Percentiles rank a stretch among this genome's conserved stretches.
Conservation (phyloP, 2,113 vertebrate genomes). For the Chitala chitala region DNA sequence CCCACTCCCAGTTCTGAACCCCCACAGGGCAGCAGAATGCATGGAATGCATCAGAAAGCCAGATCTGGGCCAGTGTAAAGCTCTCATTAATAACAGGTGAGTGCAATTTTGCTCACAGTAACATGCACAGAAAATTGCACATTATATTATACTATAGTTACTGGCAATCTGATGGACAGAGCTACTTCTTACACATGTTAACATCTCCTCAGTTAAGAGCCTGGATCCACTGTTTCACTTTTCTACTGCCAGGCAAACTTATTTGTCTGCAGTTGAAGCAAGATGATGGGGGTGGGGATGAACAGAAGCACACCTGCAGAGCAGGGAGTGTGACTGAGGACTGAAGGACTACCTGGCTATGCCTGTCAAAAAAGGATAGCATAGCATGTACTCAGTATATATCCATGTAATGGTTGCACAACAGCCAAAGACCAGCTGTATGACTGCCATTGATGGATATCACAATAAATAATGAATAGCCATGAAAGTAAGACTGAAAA, state of each 20-base stretch:
- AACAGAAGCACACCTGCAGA: slow-evolving; percentile 55
- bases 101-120: slow-evolving; percentile 35
- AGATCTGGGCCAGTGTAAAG: slow-evolving; percentile 50
- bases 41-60: slow-evolving; percentile 65
- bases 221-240: slow-evolving; percentile 47
- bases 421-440: neutral
- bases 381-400: slow-evolving; percentile 28
- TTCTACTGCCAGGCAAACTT: slow-evolving; percentile 48
- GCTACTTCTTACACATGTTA: neutral
- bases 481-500: neutral
- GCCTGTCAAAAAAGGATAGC: slow-evolving; percentile 40
- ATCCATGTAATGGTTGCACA: slow-evolving; percentile 23
- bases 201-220: slow-evolving; percentile 37
- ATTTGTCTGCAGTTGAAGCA: slow-evolving; percentile 56
- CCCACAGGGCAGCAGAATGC: slow-evolving; percentile 65
- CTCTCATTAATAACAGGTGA: slow-evolving; percentile 74
- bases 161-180: slow-evolving; percentile 15
- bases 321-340: slow-evolving; percentile 21
- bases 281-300: slow-evolving; percentile 40
- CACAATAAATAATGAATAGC: neutral
- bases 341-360: slow-evolving; percentile 26
- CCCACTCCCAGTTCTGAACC: slow-evolving; percentile 52
- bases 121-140: slow-evolving; percentile 24
- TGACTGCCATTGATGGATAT: neutral
- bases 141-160: slow-evolving; percentile 38